Evolutionary conservation across 2,797 vertebrate species (phyloP).

Genomic region (Antrozous pallidus): DNA sequence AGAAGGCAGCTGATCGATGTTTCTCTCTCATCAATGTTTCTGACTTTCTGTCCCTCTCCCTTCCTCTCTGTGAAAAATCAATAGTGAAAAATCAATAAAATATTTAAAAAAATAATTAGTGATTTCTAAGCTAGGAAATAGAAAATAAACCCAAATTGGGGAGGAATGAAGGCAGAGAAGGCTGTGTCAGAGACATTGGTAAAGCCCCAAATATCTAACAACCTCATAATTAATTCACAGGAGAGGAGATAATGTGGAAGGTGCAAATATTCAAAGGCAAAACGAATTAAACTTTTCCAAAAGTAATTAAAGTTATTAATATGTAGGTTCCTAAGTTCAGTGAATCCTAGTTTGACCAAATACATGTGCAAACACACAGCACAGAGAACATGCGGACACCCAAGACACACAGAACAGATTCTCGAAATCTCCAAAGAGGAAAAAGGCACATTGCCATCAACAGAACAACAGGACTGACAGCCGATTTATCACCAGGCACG

Average conservation of each 20-base stretch:
- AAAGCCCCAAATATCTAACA: background rate
- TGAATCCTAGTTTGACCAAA: background rate
- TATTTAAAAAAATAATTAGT: background rate
- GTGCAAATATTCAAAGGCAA: background rate
- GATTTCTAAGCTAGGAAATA: background rate
- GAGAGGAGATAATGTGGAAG: background rate
- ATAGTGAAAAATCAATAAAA: too few species aligned
- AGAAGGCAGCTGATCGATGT: too few species aligned
- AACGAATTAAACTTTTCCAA: background rate
- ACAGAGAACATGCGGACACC: background rate
- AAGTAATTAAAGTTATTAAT: background rate
- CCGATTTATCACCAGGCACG: background rate
- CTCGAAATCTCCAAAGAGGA: background rate
- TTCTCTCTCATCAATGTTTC: too few species aligned
- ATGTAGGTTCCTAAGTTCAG: background rate
- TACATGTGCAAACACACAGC: accelerated
- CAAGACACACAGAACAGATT: background rate
- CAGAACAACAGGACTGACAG: background rate
- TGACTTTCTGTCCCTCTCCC: too few species aligned
- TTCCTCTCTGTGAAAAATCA: too few species aligned
- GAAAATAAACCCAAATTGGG: background rate
- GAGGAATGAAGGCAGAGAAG: background rate
- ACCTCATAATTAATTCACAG: background rate
- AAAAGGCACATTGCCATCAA: background rate
- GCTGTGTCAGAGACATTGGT: background rate